phyloP scores from a whole-genome alignment of 2,113 vertebrate genomes.

The Pavo muticus region DNA sequence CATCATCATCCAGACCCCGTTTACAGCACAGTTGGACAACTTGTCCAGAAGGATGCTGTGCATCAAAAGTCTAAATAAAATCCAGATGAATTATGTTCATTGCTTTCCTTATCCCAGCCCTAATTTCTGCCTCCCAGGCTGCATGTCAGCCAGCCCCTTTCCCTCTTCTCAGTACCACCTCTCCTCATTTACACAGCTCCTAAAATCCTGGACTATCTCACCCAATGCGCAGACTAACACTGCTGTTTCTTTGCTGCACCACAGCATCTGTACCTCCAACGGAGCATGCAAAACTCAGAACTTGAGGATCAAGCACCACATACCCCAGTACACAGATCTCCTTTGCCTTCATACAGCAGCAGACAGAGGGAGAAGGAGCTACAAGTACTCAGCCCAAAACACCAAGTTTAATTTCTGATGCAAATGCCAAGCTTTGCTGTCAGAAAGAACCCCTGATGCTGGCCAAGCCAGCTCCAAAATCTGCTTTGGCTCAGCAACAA shows the following conservation, averaged over 20 bases:
- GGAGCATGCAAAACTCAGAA: neutral
- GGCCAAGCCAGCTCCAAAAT: neutral
- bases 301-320: neutral
- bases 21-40: too few species aligned
- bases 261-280: neutral
- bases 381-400: neutral
- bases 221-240: neutral
- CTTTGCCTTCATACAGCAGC: rapidly evolving
- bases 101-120: neutral
- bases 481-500: neutral
- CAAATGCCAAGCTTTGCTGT: neutral
- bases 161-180: neutral
- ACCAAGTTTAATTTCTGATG: neutral
- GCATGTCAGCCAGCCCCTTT: neutral
- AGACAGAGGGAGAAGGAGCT: neutral
- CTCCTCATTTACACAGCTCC: neutral
- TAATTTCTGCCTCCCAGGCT: neutral
- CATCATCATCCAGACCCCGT: neutral
- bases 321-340: neutral
- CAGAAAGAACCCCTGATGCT: neutral
- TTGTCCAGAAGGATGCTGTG: neutral
- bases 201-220: neutral
- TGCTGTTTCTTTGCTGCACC: rapidly evolving
- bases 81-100: neutral
- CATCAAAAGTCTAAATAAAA: neutral